Base-by-base conservation (phyloP, 2,113 vertebrate genomes). In the Vireo altiloquus region DNA sequence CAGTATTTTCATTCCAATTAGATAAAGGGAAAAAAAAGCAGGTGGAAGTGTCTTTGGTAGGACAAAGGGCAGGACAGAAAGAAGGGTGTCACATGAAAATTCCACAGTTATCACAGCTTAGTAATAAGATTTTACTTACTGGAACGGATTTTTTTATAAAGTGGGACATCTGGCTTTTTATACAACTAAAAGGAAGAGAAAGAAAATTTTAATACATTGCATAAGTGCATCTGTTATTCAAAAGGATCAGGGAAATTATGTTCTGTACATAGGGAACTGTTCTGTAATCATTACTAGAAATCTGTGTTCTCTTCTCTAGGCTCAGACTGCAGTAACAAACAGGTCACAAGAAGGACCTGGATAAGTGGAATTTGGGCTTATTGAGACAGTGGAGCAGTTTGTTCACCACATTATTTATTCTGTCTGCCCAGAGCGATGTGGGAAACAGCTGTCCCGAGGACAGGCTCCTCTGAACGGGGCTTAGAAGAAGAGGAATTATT, bases 101-200 rank as follows among this genome's bases (percentile, higher is more conserved):
- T 40, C 47, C 65, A 89, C 52, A 53, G 25, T 66, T 40, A 56
- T 35, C 52, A 50, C 11, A 46, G 9, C 68, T 71, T 20, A 96
- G 33, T 15, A 82, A 82, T 16, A 46, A 77, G 83, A 53, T 81
- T 70, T 81, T 95, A 98, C 99, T 99, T 97, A 99, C 99, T 99
- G 90, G 99, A 99, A 98, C 99, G 98, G 80, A 99, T 99, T 97
- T 99, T 99, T 98, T 99, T 99, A 97, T 99, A 99, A 56, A 99
- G 98, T 31, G 99, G 99, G 90, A 99, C 99, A 96, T 99, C 99
- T 64, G 99, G 99, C 97, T 99, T 99, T 97, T 99, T 99, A 96
- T 99, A 98, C 31, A 99, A 97, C 99, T 99, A 91, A 96, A 97
- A 94, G 52, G 86, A 87, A 95, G 68, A 94, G 87, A 95, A 94